Percentiles rank a stretch among this genome's conserved stretches.
Conservation (phyloP, 2,113 vertebrate species). For the Anser brachyrhynchus region DNA sequence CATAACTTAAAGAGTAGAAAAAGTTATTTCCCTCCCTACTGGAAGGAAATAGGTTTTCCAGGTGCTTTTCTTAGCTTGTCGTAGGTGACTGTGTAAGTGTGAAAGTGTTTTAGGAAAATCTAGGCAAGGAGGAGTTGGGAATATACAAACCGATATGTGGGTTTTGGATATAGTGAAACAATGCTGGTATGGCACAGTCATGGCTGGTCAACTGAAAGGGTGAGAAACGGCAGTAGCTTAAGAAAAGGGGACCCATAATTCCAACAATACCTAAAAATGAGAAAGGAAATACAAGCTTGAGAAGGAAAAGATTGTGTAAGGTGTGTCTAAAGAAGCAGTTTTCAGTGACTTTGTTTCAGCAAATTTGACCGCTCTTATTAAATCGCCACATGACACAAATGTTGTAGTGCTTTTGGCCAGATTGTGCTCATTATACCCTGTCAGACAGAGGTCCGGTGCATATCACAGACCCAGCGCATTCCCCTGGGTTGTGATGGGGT, state of each 20-base stretch:
- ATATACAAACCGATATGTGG: neutral
- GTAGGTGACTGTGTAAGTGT: neutral
- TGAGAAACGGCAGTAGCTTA: neutral
- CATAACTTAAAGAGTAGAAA: neutral
- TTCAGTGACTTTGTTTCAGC: neutral
- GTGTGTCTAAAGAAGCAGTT: neutral
- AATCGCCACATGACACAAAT: rapidly evolving
- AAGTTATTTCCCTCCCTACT: neutral
- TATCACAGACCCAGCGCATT: neutral
- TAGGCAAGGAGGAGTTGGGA: neutral
- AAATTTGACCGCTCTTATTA: neutral
- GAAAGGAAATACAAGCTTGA: neutral
- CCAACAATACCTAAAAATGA: neutral
- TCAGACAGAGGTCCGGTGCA: neutral
- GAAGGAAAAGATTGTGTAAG: neutral
- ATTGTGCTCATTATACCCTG: neutral
- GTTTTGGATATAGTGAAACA: neutral
- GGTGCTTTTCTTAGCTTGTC: neutral
- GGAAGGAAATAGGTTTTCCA: neutral
- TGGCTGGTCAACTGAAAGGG: neutral
- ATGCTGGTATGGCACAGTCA: neutral
- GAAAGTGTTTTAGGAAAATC: neutral
- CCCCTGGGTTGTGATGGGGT: neutral
- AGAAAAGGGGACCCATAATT: neutral
- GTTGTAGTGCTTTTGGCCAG: neutral